Percentiles rank a stretch among this genome's conserved stretches.
Evolutionary conservation across 2,113 vertebrate genomes (phyloP).

Genomic region (Actenoides hombroni): DNA sequence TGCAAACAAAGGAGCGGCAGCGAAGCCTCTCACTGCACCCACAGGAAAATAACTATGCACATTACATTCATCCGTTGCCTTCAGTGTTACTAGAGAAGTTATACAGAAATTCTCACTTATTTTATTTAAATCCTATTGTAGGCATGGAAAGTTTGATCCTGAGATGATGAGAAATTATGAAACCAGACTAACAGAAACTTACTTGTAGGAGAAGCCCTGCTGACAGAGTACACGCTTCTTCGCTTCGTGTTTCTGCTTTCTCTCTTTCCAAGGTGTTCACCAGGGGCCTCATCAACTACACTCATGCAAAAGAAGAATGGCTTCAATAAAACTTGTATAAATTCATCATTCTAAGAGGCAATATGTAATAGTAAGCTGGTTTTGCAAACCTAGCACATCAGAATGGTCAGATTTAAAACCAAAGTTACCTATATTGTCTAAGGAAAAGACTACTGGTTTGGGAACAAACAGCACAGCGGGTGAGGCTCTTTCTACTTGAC

Average conservation of each 20-base stretch:
- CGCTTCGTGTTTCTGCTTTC: neutral
- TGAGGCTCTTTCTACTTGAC: neutral
- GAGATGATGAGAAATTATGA: neutral
- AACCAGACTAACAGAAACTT: slow-evolving; percentile 17
- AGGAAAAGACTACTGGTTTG: neutral
- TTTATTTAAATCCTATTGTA: neutral
- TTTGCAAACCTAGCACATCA: neutral
- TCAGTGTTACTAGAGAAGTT: neutral
- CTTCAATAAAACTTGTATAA: slow-evolving; percentile 8
- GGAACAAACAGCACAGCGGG: neutral
- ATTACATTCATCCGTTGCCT: neutral
- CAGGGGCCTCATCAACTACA: slow-evolving; percentile 7
- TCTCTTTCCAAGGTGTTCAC: neutral
- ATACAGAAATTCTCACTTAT: neutral
- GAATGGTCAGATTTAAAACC: neutral
- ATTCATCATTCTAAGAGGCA: neutral
- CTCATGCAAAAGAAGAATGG: neutral
- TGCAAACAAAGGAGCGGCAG: neutral
- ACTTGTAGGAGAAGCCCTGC: neutral
- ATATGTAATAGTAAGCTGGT: neutral
- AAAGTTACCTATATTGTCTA: neutral
- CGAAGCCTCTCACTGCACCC: neutral
- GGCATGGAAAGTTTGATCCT: neutral
- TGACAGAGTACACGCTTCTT: neutral
- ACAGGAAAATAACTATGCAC: neutral